Percentiles rank a stretch among this genome's conserved stretches.
These are phyloP conservation scores for Oceanodroma tethys DNA, from an alignment of 2,113 vertebrate species.

Conservation along the genomic window DNA sequence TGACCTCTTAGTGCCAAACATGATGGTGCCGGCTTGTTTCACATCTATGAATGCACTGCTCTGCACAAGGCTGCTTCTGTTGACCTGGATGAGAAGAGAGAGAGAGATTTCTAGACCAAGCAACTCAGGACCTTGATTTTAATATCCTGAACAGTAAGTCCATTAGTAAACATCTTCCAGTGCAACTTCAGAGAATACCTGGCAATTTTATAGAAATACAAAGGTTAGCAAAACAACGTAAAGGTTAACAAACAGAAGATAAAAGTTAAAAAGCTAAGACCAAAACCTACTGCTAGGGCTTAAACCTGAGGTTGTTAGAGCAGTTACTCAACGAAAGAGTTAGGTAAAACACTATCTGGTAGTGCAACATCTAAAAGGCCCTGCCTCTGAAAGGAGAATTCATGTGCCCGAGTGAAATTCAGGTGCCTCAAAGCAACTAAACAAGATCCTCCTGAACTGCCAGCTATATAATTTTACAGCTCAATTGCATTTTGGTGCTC, in stretches of 20 bases:
- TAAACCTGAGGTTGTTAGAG: background rate
- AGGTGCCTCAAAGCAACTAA: background rate
- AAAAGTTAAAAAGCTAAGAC: background rate
- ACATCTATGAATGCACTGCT: constrained; percentile 56
- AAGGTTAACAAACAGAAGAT: background rate
- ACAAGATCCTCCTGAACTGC: background rate
- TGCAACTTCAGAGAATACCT: background rate
- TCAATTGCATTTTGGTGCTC: background rate
- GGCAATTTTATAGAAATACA: background rate
- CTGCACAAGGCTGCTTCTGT: constrained; percentile 56
- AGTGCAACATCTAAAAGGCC: background rate
- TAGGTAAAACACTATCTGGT: background rate
- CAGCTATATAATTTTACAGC: background rate
- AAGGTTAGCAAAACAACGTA: background rate
- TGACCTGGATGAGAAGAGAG: constrained; percentile 44
- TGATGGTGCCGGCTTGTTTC: constrained; percentile 69
- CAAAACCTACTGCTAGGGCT: background rate
- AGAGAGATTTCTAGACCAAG: constrained; percentile 3
- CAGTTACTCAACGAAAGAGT: background rate
- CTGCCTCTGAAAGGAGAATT: background rate
- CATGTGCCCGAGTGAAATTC: background rate
- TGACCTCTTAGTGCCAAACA: constrained; percentile 94
- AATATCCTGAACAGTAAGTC: background rate
- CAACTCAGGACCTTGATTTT: background rate
- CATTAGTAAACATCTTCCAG: background rate